Evolutionary conservation across 2,888 invertebrate genomes (phyloP).

Genomic region (Drosophila acutilabella): DNA sequence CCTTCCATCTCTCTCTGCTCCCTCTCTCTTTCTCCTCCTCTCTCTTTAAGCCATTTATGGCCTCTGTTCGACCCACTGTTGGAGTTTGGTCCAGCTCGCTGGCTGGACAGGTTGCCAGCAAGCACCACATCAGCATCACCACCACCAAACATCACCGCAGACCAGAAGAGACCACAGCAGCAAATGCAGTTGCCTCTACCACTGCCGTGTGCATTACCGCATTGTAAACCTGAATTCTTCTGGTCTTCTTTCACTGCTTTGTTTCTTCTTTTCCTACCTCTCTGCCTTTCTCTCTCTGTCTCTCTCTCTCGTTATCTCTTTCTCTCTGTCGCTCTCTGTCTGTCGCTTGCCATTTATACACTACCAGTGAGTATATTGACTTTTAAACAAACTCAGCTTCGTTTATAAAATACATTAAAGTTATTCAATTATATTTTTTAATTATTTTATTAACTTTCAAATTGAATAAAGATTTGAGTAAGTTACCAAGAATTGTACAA

Average conservation of each 20-base stretch:
- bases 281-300: constrained; percentile 15
- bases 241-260: constrained; percentile 46
- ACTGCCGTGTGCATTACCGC: constrained; percentile 68
- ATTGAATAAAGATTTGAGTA: no score
- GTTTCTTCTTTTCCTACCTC: constrained; percentile 13
- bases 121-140: constrained; percentile 6
- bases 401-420: no score
- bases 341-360: background rate
- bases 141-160: constrained; percentile 8
- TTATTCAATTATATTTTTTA: no score
- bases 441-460: no score
- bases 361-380: background rate
- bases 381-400: background rate
- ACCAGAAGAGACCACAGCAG: constrained; percentile 1
- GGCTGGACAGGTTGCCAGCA: constrained; percentile 40
- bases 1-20: background rate
- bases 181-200: background rate
- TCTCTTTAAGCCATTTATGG: constrained; percentile 45
- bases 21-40: background rate
- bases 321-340: background rate
- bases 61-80: constrained; percentile 51
- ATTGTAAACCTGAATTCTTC: constrained; percentile 77
- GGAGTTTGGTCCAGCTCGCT: constrained; percentile 33
- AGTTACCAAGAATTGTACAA: no score
- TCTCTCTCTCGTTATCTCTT: background rate